Evolutionary conservation across 2,888 invertebrate species (phyloP), one percentile per base, ranked within the genome.

Genomic region (Morpho deidamia): DNA sequence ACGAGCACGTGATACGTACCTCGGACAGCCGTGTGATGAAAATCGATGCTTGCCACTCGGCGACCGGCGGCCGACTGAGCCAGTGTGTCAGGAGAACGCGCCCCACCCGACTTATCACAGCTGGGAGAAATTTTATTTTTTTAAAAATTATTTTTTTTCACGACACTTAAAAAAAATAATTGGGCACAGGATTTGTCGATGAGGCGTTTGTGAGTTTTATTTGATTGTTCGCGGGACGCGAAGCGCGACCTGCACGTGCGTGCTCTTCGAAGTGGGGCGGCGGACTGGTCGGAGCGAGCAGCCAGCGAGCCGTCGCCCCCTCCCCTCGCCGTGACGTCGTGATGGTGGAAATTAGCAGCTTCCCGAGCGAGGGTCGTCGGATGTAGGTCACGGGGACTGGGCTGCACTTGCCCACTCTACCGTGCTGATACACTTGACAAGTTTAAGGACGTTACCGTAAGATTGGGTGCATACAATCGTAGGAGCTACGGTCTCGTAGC

Each of bases 21-120:
- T 88, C 81, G 81, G 78, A 80, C 72, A 71, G 78, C 70, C 74
- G 81, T 83, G 77, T 81, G 80, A 72, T 78, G 86, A 84, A 85
- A 85, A 87, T 87, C 88, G 83, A 88, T 88, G 86, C 81, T 87
- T 84, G 84, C 81, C 81, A 87, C 87, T 85, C 82, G 82, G 81
- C 85, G 86, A 81, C 85, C 86, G 83, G 78, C 78, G 79, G 82
- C 82, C 78, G 80, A 90, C 91, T 91, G 91, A 91, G 91, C 90
- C 91, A 91, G 83, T 86, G 83, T 90, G 90, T 90, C 90, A 90
- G 85, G 14, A 71, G 83, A 78, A 78, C 84, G 81, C 84, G 87
- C 87, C 87, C 83, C 83, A 76, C 85, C 83, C 82, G 75, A 75
- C 67, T 73, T 81, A 79, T 83, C 88, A 86, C 88, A 84, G 78